Percentiles rank a stretch among this genome's conserved stretches.
phyloP scores from a whole-genome alignment of 2,797 vertebrate species.

The Molossus alvarezi region DNA sequence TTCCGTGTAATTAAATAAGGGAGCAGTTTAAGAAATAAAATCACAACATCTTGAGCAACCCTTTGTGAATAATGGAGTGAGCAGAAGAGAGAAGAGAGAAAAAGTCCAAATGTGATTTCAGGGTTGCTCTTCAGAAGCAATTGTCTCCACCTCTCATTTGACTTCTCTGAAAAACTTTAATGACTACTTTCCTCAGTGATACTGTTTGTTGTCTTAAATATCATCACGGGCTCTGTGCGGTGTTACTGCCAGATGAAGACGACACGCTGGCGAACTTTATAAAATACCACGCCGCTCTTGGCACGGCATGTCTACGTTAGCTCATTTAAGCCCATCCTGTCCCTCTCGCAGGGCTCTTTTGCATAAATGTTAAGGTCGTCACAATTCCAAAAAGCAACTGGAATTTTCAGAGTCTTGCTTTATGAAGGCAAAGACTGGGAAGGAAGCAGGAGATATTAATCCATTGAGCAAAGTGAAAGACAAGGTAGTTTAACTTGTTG shows the following conservation, averaged over 20 bases:
- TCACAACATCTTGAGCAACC: constrained; percentile 87
- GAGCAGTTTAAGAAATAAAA: constrained; percentile 86
- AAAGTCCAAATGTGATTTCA: constrained; percentile 90
- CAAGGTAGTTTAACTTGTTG: constrained; percentile 92
- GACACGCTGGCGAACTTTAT: constrained; percentile 84
- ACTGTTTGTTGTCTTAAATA: constrained; percentile 89
- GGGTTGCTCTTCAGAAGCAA: constrained; percentile 87
- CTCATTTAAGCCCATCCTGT: constrained; percentile 83
- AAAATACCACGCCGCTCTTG: constrained; percentile 87
- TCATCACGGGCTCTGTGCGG: constrained; percentile 87
- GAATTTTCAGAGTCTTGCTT: constrained; percentile 85
- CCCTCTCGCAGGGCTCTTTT: constrained; percentile 85
- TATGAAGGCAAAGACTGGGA: constrained; percentile 75
- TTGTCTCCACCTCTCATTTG: constrained; percentile 90
- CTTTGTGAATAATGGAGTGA: constrained; percentile 87
- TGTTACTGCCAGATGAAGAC: constrained; percentile 88
- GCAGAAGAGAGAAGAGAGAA: constrained; percentile 85
- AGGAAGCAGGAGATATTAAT: constrained; percentile 87
- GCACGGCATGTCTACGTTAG: constrained; percentile 81
- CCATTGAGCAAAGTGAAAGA: constrained; percentile 89
- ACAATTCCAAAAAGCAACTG: constrained; percentile 84
- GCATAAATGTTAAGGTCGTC: constrained; percentile 86
- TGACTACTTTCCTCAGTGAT: constrained; percentile 87
- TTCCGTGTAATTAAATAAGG: constrained; percentile 91
- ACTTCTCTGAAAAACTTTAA: constrained; percentile 88